These are phyloP conservation scores for Ceratosolen solmsi DNA, from an alignment of 1,140 invertebrate genomes.

Conservation along the genomic window DNA sequence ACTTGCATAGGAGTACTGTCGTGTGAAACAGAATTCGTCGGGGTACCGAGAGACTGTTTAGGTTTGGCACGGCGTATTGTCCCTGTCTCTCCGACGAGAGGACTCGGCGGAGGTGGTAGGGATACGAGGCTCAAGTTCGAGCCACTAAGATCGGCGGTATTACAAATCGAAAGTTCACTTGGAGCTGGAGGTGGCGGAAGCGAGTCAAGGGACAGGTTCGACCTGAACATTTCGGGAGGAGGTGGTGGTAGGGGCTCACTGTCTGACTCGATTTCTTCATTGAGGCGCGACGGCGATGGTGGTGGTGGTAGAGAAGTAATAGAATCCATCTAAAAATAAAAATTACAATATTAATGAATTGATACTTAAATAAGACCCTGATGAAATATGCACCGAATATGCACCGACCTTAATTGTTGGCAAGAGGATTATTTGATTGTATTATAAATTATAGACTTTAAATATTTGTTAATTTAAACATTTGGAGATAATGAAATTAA, in stretches of 20 bases:
- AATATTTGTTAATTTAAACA: no score
- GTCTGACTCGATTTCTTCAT: constrained; percentile 64
- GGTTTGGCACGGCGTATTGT: constrained; percentile 71
- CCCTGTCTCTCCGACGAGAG: constrained; percentile 70
- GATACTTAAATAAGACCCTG: no score
- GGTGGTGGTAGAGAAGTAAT: constrained; percentile 74
- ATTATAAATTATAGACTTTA: no score
- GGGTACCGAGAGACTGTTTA: constrained; percentile 67
- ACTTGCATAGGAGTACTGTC: constrained; percentile 55
- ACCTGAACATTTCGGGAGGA: constrained; percentile 80
- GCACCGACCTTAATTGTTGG: no score
- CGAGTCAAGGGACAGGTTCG: constrained; percentile 83
- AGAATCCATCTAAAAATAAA: constrained; percentile 70
- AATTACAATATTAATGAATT: neutral
- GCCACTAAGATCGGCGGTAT: constrained; percentile 77
- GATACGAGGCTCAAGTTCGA: constrained; percentile 80
- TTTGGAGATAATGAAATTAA: no score
- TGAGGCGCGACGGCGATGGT: constrained; percentile 74
- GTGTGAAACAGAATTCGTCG: constrained; percentile 63
- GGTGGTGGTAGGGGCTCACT: constrained; percentile 76
- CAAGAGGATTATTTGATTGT: no score
- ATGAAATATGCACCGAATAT: no score
- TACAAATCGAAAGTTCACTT: constrained; percentile 75
- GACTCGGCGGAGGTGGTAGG: constrained; percentile 79
- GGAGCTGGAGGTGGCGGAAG: constrained; percentile 85